Conservation (phyloP, 2,797 vertebrate species). For the Dallia pectoralis region DNA sequence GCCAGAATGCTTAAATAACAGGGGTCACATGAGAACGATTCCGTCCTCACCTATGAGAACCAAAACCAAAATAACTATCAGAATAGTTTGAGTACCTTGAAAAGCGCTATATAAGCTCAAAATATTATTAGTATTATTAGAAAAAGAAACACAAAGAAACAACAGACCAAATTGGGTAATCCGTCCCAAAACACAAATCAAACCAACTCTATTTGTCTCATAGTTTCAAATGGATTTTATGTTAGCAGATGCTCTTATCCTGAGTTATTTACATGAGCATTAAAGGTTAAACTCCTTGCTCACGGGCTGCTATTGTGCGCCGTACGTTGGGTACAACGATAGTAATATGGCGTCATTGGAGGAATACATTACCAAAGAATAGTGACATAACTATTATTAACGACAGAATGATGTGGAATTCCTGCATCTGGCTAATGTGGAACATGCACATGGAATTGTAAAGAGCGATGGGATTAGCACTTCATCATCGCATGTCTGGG, state of each 20-base stretch:
- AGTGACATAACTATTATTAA: too few relatives aligned
- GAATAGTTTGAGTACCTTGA: too few relatives aligned
- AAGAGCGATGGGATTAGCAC: conserved; percentile 22
- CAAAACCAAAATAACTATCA: conserved; percentile 56
- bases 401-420: conserved; percentile 34
- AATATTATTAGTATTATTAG: too few relatives aligned
- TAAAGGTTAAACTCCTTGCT: too few relatives aligned
- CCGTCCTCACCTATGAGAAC: conserved; percentile 75
- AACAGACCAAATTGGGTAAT: conserved; percentile 35
- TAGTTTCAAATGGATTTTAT: not conserved
- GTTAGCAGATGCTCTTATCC: not conserved
- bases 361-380: conserved; percentile 12
- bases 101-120: too few relatives aligned
- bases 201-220: conserved; percentile 25
- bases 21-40: conserved; percentile 67
- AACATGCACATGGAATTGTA: conserved; percentile 35
- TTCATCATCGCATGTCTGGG: not conserved
- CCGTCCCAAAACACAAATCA: conserved; percentile 19
- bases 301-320: not conserved
- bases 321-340: not conserved
- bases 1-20: conserved; percentile 35
- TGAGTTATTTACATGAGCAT: too few relatives aligned
- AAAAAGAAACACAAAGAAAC: conserved; percentile 37
- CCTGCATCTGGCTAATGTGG: conserved; percentile 29
- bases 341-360: not conserved